These are phyloP conservation scores for Pan paniscus DNA, from an alignment of 2,113 vertebrate genomes.

Conservation along the genomic window DNA sequence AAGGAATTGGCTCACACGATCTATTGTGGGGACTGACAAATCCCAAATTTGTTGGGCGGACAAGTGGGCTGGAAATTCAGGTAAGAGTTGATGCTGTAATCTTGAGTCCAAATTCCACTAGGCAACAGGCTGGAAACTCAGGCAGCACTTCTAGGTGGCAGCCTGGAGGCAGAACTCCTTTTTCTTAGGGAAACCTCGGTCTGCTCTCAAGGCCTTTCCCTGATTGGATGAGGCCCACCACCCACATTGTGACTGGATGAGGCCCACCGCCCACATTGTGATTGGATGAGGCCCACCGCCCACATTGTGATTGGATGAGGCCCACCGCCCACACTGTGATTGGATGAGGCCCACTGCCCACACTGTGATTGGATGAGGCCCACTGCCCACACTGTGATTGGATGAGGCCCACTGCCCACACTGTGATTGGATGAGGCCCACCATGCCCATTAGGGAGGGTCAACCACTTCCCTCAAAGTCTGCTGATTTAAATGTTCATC, in stretches of 20 bases:
- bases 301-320: too few species aligned
- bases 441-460: too few species aligned
- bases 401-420: background rate
- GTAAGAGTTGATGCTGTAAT: accelerated
- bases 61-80: background rate
- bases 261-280: too few species aligned
- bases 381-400: too few species aligned
- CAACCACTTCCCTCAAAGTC: background rate
- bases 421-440: background rate
- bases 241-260: too few species aligned
- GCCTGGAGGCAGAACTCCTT: background rate
- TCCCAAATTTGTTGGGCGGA: background rate
- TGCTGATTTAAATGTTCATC: background rate
- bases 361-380: too few species aligned
- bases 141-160: background rate
- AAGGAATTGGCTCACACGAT: background rate
- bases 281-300: too few species aligned
- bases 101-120: background rate
- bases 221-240: background rate
- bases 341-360: background rate
- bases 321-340: too few species aligned
- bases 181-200: accelerated
- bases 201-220: background rate
- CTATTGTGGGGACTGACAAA: background rate
- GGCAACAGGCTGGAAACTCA: background rate